phyloP scores from a whole-genome alignment of 2,797 vertebrate genomes.

The Cuculus canorus region DNA sequence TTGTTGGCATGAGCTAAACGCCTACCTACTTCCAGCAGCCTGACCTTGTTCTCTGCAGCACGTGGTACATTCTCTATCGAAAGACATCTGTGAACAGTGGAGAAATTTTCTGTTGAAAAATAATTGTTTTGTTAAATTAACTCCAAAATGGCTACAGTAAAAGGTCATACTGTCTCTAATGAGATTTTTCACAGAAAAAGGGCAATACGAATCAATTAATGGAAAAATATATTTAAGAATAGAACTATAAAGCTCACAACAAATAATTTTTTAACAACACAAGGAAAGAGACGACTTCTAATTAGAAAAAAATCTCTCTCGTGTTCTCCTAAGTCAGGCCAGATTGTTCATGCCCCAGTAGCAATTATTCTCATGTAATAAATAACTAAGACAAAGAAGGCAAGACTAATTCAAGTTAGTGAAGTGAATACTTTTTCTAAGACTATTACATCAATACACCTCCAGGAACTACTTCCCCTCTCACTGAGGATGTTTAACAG shows the following conservation, averaged over 20 bases:
- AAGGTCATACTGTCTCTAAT: not conserved
- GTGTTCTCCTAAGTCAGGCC: too few species aligned
- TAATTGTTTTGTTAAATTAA: not conserved
- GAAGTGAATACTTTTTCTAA: not conserved
- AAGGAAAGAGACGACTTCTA: too few species aligned
- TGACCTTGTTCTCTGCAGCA: not conserved
- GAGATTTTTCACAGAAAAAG: not conserved
- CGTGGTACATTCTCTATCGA: not conserved
- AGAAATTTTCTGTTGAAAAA: not conserved
- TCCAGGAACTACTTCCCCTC: not conserved
- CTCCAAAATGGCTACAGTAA: not conserved
- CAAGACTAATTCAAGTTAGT: not conserved
- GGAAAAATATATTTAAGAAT: not conserved
- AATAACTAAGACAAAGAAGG: too few species aligned
- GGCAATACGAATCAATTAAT: not conserved
- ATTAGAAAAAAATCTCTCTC: too few species aligned
- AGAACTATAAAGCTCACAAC: not conserved
- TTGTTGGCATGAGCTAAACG: not conserved
- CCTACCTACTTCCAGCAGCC: not conserved
- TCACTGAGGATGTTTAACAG: not conserved
- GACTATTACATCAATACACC: not conserved
- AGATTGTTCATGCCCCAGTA: too few species aligned
- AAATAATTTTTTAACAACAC: not conserved
- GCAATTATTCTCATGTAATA: too few species aligned
- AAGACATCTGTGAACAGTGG: fast-evolving